Evolutionary conservation across 2,797 vertebrate species (phyloP), one percentile per base, ranked within the genome.

Genomic region (Pseudotriccus pelzelni): DNA sequence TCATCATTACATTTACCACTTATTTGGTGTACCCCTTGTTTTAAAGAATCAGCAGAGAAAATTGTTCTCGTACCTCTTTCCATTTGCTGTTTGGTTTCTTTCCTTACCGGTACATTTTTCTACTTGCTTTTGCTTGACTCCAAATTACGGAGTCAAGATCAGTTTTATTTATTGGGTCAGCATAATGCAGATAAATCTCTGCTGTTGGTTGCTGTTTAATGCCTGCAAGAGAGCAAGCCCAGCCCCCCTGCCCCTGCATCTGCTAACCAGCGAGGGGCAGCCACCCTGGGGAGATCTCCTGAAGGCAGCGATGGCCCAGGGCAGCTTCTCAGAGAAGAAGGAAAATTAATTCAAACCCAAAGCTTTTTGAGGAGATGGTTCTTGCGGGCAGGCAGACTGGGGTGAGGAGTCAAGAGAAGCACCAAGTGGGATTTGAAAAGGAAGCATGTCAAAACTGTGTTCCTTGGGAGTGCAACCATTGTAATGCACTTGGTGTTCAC

Each of bases 401-500:
- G 18, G 13, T 19, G 62, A 87, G 53, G 52, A 78, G 47, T 55
- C 36, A 39, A 70, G 52, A 50, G 39, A 62, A 72, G 55, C 8
- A 4, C 28, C 34, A 34, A 60, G 53, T 0, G n/a, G 19, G 25
- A n/a, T 62, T 66, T 53, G 59, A 74, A 88, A 90, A 79, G 13
- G 2, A 76, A 91, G 27, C 6, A 0, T 0, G 0, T 67, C 0
- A 0, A 68, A 90, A 39, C 6, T 7, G 14, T 4, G 6, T 6
- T 83, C 68, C 36, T 64, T 70, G 79, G 58, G 83, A 62, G 16
- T 1, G 22, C 17, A 58, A 19, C 32, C 21, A 3, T 36, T 7
- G 5, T 27, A 22, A 58, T 8, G 28, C 21, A 12, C 34, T 15
- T 4, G 1, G 32, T 32, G 53, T 19, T 74, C 72, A 27, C 3